Conservation (phyloP, 2,113 vertebrate species). For the Gallinago media region DNA sequence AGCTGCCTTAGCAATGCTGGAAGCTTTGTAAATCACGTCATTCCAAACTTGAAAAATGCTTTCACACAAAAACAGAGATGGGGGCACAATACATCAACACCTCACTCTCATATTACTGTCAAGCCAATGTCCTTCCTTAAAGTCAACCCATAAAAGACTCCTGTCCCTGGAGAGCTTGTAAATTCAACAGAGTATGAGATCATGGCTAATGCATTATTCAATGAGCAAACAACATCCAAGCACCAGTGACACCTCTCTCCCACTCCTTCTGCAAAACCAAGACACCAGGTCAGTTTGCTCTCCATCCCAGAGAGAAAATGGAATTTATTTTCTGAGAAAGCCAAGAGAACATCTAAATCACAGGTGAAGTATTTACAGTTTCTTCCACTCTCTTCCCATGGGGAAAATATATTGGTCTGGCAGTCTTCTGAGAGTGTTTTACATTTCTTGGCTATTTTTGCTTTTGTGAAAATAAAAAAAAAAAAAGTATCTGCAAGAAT, state of each 20-base stretch:
- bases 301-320: not conserved
- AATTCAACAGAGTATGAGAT: not conserved
- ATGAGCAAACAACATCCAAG: not conserved
- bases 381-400: not conserved
- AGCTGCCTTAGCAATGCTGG: not conserved
- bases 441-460: not conserved
- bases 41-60: not conserved
- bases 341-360: not conserved
- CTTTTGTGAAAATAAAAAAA: not conserved
- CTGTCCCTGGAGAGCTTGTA: not conserved
- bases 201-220: not conserved
- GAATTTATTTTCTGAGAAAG: not conserved
- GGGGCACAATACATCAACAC: not conserved
- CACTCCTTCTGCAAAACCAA: not conserved
- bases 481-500: not conserved
- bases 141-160: not conserved
- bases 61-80: fast-evolving
- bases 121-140: not conserved
- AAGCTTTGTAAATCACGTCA: not conserved
- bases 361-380: not conserved
- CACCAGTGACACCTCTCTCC: not conserved
- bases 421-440: no score
- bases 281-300: not conserved
- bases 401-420: no score
- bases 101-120: not conserved